phyloP scores from a whole-genome alignment of 2,797 vertebrate species.

The Antrozous pallidus region DNA sequence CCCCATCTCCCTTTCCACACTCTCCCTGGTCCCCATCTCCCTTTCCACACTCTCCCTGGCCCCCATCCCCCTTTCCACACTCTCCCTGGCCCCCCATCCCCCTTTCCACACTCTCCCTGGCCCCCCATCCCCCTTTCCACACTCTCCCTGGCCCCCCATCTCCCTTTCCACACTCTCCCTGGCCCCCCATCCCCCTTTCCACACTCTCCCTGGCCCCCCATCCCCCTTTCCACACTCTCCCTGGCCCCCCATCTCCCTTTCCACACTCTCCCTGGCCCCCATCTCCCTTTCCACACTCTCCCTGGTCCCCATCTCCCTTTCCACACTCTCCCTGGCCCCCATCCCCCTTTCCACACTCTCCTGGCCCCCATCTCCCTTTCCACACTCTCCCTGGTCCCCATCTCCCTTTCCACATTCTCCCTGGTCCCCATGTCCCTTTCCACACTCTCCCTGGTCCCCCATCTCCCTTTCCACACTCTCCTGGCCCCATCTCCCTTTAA shows the following conservation, averaged over 20 bases:
- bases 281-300: not conserved
- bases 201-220: not conserved
- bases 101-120: not conserved
- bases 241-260: not conserved
- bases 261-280: not conserved
- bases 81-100: not conserved
- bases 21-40: not conserved
- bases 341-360: not conserved
- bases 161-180: not conserved
- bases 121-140: not conserved
- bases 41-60: not conserved
- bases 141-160: not conserved
- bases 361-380: not conserved
- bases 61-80: not conserved
- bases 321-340: not conserved
- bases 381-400: not conserved
- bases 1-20: not conserved
- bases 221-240: not conserved
- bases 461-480: not conserved
- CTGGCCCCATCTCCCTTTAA: not conserved
- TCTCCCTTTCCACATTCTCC: not conserved
- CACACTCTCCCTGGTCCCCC: not conserved
- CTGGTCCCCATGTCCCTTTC: not conserved
- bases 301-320: not conserved
- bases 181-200: not conserved